Evolutionary conservation across 2,113 vertebrate species (phyloP), one percentile per base, ranked within the genome.

Genomic region (Jaculus jaculus): DNA sequence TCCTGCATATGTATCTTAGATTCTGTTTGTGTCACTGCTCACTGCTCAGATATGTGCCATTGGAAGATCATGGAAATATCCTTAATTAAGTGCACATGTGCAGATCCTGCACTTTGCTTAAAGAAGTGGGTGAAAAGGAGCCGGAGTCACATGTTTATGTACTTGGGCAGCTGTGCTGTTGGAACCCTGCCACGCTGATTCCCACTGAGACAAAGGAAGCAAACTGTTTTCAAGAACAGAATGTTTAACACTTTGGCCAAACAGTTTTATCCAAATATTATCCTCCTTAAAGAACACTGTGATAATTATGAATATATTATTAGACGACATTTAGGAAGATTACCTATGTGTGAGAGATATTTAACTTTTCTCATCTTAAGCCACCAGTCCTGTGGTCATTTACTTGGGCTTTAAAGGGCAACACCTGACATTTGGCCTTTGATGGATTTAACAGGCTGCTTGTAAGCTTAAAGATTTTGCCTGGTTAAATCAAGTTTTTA

Each of bases 371-470:
- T 96, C 96, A 94, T 95, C 90, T 86, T 90, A 97, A 97, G 93
- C 94, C 94, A 97, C 93, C 93, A 95, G 95, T 92, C 87, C 95
- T 80, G n/a, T 77, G 81, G 92, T 96, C 87, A 83, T 98, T 97
- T 96, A 80, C 92, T 97, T 95, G 84, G 47, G 89, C 84, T 97
- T 97, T 95, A 98, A 98, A 98, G 97, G 97, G 96, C 97, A 95
- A 0, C 0, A 12, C n/a, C 93, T 98, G 97, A 97, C 97, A 98
- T 98, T 98, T 98, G 96, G 82, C 97, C 96, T 97, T 97, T 71
- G 94, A 81, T 88, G 87, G 93, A 96, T 97, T 96, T 95, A 89
- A 34, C 73, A 24, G 74, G 24, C 87, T 24, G 34, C 91, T 96
- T 95, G 85, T 91, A 89, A 98, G 87, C 71, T 2, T 96, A 98